phyloP scores from a whole-genome alignment of 1,140 invertebrate genomes.

The Octopus sinensis region DNA sequence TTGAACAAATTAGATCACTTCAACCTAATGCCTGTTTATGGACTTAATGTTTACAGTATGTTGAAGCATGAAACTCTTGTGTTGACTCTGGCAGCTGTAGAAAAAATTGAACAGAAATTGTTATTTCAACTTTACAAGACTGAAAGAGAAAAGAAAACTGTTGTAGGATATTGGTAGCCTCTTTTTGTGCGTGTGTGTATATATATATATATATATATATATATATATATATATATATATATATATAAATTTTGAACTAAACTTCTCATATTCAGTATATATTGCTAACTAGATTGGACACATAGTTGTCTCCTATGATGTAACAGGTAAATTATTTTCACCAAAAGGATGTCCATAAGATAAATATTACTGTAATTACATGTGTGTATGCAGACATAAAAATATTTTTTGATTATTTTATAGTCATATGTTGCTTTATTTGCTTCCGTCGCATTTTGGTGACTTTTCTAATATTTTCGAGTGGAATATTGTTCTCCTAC shows the following conservation, averaged over 20 bases:
- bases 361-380: too few relatives aligned
- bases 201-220: not conserved
- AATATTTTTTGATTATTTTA: too few relatives aligned
- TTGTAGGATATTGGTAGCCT: not conserved
- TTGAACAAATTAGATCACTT: conserved; percentile 74
- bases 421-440: too few relatives aligned
- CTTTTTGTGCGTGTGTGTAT: not conserved
- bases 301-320: too few relatives aligned
- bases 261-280: too few relatives aligned
- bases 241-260: not conserved
- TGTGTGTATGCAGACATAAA: too few relatives aligned
- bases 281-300: too few relatives aligned
- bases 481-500: too few relatives aligned
- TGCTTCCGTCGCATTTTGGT: too few relatives aligned
- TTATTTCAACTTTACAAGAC: conserved; percentile 73
- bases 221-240: not conserved
- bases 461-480: too few relatives aligned
- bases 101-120: conserved; percentile 82
- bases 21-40: conserved; percentile 93
- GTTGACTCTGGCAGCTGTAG: conserved; percentile 78
- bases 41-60: conserved; percentile 77
- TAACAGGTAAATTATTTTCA: too few relatives aligned
- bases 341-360: too few relatives aligned
- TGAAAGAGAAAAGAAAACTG: conserved; percentile 48
- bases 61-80: conserved; percentile 93